Evolutionary conservation across 1,140 invertebrate genomes (phyloP), one percentile per base, ranked within the genome.

Genomic region (Drosophila equinoxialis): DNA sequence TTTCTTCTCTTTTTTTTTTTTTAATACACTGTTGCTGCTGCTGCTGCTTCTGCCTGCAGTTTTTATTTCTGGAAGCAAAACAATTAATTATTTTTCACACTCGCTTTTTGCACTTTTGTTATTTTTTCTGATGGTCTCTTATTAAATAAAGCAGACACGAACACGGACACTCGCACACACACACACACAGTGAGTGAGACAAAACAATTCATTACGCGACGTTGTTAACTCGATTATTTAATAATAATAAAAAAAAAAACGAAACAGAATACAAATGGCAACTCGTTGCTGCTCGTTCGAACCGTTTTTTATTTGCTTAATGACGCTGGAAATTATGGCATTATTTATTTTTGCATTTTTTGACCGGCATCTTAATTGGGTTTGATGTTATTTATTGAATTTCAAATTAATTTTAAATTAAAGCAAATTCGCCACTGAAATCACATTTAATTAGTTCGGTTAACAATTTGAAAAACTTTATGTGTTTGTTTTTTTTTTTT

Each of bases 361-460:
- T 54, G 37, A 70, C 20, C 63, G 58, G 59, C 37, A 14, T 68
- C 71, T 74, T 77, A 73, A 74, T 79, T 79, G 66, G 67, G 63
- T 74, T 79, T 69, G 77, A 42, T 68, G 66, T 63, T 77, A 65
- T 77, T 79, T 79, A 79, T 77, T 77, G 66, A 77, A 79, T 77
- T 77, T 60, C 42, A 70, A 74, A 79, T 79, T 77, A 79, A 79
- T 77, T 79, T 74, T 48, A 79, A 77, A 70, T 79, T 79, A 60
- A 74, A 74, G 67, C 62, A 76, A 76, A 79, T 77, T 70, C 60
- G 66, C 77, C 67, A 74, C 77, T 77, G 74, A 77, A 79, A 79
- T 79, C 77, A 79, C 77, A 77, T 68, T 79, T 79, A 79, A 79
- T 77, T 79, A 79, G 77, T 79, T 79, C 17, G 66, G 70, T 77